Evolutionary conservation across 2,888 invertebrate species (phyloP), one percentile per base, ranked within the genome.

Genomic region (Volucella bombylans): DNA sequence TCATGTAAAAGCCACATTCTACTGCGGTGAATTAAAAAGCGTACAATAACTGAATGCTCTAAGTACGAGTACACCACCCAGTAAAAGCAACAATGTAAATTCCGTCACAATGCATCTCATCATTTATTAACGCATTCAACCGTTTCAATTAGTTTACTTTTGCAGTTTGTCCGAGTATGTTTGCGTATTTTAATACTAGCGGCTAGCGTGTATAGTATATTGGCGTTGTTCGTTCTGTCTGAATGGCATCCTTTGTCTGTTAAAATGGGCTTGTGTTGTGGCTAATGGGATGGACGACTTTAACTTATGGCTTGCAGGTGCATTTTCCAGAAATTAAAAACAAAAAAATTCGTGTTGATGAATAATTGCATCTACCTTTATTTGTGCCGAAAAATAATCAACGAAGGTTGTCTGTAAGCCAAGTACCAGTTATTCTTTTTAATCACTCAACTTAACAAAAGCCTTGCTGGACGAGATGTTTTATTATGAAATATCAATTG

Each of bases 61-160:
- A 23, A 54, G 39, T 41, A 47, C 43, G 2, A 54, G 39, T 41
- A 47, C 43, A 69, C 8, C 12, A 12, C n/a, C 38, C 68, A 64
- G 49, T 39, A 43, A 61, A 50, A 39, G 14, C 43, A 62, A 72
- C 73, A 79, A 79, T 79, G 64, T 55, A 43, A 78, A 55, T 67
- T 62, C 49, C 78, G 61, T 65, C 61, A 72, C 78, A 78, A 71
- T 74, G 59, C 47, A 62, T 69, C 55, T 64, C 79, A 83, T 73
- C 55, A 59, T 64, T 83, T 83, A 83, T 83, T 83, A 78, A 79
- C 82, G 79, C 82, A 83, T 83, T 79, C 79, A 83, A 79, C 83
- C 83, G 65, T 62, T 67, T 83, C 83, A 79, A 79, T 83, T 83
- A 79, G 79, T 62, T 74, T 83, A 68, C 73, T 64, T 83, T 83